Percentiles rank a stretch among this genome's conserved stretches.
Conservation (phyloP, 2,113 vertebrate species). For the Sprattus sprattus region DNA sequence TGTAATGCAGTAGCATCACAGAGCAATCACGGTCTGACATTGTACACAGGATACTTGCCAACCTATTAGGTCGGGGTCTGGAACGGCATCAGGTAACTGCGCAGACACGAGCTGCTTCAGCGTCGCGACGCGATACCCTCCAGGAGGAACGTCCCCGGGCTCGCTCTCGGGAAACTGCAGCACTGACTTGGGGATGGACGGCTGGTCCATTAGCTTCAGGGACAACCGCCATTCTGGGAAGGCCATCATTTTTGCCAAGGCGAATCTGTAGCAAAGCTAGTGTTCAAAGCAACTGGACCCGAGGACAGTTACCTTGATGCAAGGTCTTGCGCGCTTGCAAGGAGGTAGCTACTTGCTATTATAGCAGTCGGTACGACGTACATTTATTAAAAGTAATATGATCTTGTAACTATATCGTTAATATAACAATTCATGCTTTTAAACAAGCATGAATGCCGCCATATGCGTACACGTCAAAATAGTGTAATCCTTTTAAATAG, state of each 20-base stretch:
- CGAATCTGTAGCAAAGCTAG: neutral
- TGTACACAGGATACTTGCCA: neutral
- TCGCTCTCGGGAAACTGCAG: constrained; percentile 77
- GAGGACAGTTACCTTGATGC: neutral
- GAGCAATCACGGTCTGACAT: neutral
- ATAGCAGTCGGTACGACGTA: neutral
- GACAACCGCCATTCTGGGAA: constrained; percentile 80
- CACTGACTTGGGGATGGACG: constrained; percentile 72
- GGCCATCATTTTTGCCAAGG: constrained; percentile 62
- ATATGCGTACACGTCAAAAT: neutral
- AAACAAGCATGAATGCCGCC: neutral
- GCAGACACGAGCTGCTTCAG: constrained; percentile 83
- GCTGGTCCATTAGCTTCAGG: constrained; percentile 79
- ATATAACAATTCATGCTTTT: neutral
- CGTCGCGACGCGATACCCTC: constrained; percentile 76
- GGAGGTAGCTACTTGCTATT: neutral
- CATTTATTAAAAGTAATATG: neutral
- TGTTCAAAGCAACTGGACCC: neutral
- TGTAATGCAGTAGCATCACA: neutral
- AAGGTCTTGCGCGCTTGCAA: neutral
- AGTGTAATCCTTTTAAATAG: neutral
- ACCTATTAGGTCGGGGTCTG: constrained; percentile 86
- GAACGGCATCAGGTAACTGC: constrained; percentile 79
- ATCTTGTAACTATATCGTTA: neutral
- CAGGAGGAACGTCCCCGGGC: constrained; percentile 73